Evolutionary conservation across 2,888 invertebrate species (phyloP).

Genomic region (Celastrina argiolus): DNA sequence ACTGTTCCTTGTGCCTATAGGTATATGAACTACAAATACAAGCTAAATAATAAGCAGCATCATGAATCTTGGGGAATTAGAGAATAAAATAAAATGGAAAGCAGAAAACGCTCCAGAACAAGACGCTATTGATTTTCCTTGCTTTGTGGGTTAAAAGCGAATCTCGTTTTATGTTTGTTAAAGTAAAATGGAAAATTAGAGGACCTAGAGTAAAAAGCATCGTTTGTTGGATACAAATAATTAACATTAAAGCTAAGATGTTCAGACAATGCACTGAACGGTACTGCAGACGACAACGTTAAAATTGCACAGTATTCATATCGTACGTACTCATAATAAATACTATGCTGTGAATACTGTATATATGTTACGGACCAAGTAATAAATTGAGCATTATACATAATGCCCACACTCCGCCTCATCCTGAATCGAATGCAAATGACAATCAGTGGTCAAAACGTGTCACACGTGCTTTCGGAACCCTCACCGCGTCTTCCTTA

Average conservation of each 20-base stretch:
- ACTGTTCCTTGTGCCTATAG: neutral
- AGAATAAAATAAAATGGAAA: slow-evolving; percentile 1
- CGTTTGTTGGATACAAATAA: neutral
- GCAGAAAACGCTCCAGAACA: neutral
- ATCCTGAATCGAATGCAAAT: too few relatives aligned
- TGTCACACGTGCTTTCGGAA: too few relatives aligned
- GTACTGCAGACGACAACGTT: too few relatives aligned
- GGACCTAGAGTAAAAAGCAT: neutral
- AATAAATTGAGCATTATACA: too few relatives aligned
- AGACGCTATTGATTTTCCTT: neutral
- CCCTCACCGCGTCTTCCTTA: too few relatives aligned
- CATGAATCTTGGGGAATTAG: neutral
- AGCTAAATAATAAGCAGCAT: neutral
- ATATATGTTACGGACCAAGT: too few relatives aligned
- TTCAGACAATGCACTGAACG: neutral
- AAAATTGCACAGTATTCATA: too few relatives aligned
- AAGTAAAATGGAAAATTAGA: neutral
- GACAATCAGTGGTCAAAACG: too few relatives aligned
- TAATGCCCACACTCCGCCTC: too few relatives aligned
- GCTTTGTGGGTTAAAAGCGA: slow-evolving; percentile 1
- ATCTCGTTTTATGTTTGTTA: neutral
- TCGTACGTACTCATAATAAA: too few relatives aligned
- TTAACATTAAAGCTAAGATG: neutral
- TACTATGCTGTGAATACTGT: too few relatives aligned
- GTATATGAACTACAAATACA: neutral